Base-by-base conservation (phyloP, 2,888 invertebrate species). In the Ectemnius lituratus region DNA sequence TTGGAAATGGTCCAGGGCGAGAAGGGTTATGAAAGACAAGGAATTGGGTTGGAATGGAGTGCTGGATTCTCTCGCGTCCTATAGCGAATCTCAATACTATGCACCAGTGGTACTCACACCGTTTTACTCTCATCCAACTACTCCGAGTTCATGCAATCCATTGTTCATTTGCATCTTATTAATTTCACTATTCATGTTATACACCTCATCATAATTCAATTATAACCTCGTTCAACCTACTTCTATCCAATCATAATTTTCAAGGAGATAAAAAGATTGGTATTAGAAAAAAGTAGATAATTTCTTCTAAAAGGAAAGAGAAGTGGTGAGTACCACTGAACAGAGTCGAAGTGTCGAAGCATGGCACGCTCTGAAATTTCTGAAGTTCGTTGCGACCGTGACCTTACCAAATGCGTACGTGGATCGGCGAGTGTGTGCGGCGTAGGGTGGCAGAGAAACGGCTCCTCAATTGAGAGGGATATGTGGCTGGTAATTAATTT, bases 11-110 rank as follows among this genome's bases (percentile, higher is more conserved):
- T 71, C 67, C 67, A 78, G 70, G 58, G 14, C 61, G 62, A 13
- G 67, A 13, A 27, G 18, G 64, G 59, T 76, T 67, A 71, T 75
- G 73, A 78, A 80, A 78, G 78, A 76, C 80, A 73, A 67, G 75
- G 76, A 82, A 82, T 73, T 78, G 80, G 80, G 80, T 82, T 82
- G 76, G 83, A 80, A 82, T 76, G 76, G 67, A 82, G 75, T 52
- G 49, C 45, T 18, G 37, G 14, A 47, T 52, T 47, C 62, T 47
- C 62, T 27, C 18, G 18, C 28, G 61, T n/a, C 3, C 27, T 56
- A 57, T 56, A 64, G 57, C 57, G 52, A 59, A 57, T n/a, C 27
- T 61, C 37, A 47, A 61, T 62, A 49, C 27, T 47, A 28, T 61
- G 27, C 62, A 62, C 14, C 52, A 52, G 52, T 52, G 52, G 52